A percentile compares a stretch with the other conserved stretches of the same genome.
phyloP scores from a whole-genome alignment of 2,888 invertebrate genomes.

The Serrognathus titanus region DNA sequence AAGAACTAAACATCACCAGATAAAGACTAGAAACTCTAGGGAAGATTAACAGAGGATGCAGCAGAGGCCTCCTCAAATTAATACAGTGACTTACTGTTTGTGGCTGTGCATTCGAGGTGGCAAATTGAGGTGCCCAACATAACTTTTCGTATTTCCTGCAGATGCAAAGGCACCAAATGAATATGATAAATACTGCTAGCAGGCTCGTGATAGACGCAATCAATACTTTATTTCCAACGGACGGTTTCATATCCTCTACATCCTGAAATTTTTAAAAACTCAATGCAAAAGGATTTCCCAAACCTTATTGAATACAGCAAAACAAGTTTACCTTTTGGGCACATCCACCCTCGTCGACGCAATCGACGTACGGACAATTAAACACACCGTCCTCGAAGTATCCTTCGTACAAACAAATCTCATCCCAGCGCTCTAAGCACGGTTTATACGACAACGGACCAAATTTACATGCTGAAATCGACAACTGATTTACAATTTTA shows the following conservation, averaged over 20 bases:
- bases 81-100: slow-evolving; percentile 7
- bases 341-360: slow-evolving; percentile 50
- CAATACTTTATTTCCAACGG: slow-evolving; percentile 45
- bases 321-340: slow-evolving; percentile 13
- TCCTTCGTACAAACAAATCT: slow-evolving; percentile 46
- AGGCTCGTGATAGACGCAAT: slow-evolving; percentile 52
- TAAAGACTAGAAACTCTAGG: too few relatives aligned
- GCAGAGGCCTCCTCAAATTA: too few relatives aligned
- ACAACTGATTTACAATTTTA: background rate
- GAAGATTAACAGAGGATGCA: too few relatives aligned
- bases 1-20: too few relatives aligned
- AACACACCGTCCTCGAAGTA: slow-evolving; percentile 49
- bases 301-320: too few relatives aligned
- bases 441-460: slow-evolving; percentile 25
- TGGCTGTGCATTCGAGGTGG: slow-evolving; percentile 34
- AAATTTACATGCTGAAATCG: background rate
- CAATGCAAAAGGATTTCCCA: too few relatives aligned
- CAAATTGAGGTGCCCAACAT: slow-evolving; percentile 52
- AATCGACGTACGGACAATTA: slow-evolving; percentile 50
- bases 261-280: background rate
- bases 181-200: slow-evolving; percentile 50
- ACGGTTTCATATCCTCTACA: slow-evolving; percentile 15
- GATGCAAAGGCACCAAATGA: slow-evolving; percentile 51
- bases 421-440: slow-evolving; percentile 24
- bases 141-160: slow-evolving; percentile 50